These are phyloP conservation scores for Tinamus major DNA, from an alignment of 2,797 vertebrate species.

Conservation along the genomic window DNA sequence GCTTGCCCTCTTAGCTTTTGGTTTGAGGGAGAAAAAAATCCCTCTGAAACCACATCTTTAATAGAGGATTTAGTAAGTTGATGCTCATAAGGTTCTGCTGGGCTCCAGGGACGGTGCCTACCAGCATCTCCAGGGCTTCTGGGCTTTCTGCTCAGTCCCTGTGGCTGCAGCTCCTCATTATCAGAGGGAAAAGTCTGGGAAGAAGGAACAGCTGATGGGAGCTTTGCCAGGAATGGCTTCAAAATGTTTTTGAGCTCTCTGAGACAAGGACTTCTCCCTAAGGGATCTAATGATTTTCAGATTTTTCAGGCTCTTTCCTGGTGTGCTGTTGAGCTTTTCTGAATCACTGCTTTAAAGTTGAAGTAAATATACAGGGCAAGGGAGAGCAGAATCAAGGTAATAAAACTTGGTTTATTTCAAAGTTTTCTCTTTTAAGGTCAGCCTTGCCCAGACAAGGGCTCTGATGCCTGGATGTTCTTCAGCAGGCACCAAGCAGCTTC, in stretches of 20 bases:
- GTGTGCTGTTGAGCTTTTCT: neutral
- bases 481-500: neutral
- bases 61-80: neutral
- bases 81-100: neutral
- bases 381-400: neutral
- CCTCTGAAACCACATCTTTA: neutral
- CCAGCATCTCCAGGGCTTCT: neutral
- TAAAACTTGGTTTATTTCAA: neutral
- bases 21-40: neutral
- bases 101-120: neutral
- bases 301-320: neutral
- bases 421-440: neutral
- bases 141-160: rapidly evolving
- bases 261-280: neutral
- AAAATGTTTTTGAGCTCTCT: neutral
- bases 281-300: neutral
- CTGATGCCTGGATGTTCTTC: neutral
- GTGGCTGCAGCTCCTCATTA: neutral
- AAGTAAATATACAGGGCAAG: neutral
- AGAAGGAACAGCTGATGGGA: neutral
- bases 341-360: too few species aligned
- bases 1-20: neutral
- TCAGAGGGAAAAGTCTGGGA: neutral
- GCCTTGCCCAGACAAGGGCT: neutral
- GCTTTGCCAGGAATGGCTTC: neutral